phyloP scores from a whole-genome alignment of 1,140 invertebrate genomes.

The Conus ventricosus region DNA sequence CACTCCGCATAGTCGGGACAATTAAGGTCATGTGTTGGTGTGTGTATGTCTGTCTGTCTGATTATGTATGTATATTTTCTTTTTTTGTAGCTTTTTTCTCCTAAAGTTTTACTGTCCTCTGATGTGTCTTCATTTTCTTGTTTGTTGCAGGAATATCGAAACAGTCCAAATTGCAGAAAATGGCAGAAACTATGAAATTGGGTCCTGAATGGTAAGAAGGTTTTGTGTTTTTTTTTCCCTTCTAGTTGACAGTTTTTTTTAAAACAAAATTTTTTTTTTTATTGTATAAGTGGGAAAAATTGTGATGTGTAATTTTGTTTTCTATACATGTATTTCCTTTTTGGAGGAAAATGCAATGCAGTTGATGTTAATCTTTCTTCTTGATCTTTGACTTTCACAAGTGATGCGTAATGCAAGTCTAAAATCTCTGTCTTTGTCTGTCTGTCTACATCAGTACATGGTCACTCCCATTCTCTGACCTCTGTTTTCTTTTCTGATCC shows the following conservation, averaged over 20 bases:
- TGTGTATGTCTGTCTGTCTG: neutral
- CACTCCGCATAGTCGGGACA: too few species aligned
- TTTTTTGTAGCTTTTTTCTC: neutral
- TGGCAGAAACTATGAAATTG: slow-evolving; percentile 76
- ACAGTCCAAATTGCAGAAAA: slow-evolving; percentile 27
- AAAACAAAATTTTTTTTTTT: neutral
- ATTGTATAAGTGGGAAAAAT: neutral
- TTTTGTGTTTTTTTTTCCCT: neutral
- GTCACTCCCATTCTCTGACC: too few species aligned
- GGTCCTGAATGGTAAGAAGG: slow-evolving; percentile 76
- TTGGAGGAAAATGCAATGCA: too few species aligned
- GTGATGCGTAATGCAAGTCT: too few species aligned
- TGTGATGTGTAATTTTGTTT: neutral
- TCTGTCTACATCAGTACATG: too few species aligned
- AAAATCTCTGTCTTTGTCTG: too few species aligned
- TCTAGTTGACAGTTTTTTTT: neutral
- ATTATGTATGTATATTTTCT: too few species aligned
- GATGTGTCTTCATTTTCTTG: neutral
- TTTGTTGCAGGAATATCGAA: neutral
- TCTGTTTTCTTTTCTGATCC: too few species aligned
- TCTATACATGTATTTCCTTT: too few species aligned
- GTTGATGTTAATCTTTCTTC: too few species aligned
- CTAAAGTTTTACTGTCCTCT: neutral
- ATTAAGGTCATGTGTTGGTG: too few species aligned
- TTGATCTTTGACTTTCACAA: too few species aligned